phyloP scores from a whole-genome alignment of 1,140 invertebrate genomes.

The Saccostrea glomerata region DNA sequence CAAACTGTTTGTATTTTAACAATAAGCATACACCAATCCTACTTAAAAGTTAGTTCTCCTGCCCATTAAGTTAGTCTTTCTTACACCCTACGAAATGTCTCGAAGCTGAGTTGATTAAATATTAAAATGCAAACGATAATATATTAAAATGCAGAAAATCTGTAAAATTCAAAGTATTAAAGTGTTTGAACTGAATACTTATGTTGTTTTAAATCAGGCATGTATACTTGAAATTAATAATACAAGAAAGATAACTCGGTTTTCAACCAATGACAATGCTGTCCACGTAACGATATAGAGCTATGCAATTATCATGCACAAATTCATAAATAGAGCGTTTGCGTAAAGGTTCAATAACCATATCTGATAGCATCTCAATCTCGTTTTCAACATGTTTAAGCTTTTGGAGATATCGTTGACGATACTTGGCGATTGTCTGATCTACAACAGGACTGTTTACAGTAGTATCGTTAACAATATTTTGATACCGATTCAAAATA shows the following conservation, averaged over 20 bases:
- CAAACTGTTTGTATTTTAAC: too few species aligned
- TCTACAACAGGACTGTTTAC: conserved; percentile 9
- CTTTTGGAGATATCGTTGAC: conserved; percentile 41
- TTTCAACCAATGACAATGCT: not conserved
- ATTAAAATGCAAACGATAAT: too few species aligned
- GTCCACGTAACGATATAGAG: not conserved
- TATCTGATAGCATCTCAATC: conserved; percentile 42
- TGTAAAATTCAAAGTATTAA: too few species aligned
- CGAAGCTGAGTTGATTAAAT: too few species aligned
- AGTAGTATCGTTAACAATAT: conserved; percentile 1
- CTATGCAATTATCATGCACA: not conserved
- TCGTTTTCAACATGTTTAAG: conserved; percentile 46
- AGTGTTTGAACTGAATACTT: too few species aligned
- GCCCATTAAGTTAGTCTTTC: too few species aligned
- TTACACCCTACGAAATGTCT: too few species aligned
- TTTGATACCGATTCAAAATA: conserved; percentile 37
- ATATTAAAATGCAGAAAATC: too few species aligned
- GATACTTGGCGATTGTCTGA: conserved; percentile 37
- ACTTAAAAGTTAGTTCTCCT: too few species aligned
- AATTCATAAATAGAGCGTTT: conserved; percentile 11
- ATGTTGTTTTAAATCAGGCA: too few species aligned
- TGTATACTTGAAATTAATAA: not conserved
- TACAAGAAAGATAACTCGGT: not conserved
- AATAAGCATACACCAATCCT: too few species aligned
- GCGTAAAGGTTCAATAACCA: conserved; percentile 7